A percentile compares a stretch with the other conserved stretches of the same genome.
These are phyloP conservation scores for Diorhabda elongata DNA, from an alignment of 1,140 invertebrate genomes.

Conservation along the genomic window DNA sequence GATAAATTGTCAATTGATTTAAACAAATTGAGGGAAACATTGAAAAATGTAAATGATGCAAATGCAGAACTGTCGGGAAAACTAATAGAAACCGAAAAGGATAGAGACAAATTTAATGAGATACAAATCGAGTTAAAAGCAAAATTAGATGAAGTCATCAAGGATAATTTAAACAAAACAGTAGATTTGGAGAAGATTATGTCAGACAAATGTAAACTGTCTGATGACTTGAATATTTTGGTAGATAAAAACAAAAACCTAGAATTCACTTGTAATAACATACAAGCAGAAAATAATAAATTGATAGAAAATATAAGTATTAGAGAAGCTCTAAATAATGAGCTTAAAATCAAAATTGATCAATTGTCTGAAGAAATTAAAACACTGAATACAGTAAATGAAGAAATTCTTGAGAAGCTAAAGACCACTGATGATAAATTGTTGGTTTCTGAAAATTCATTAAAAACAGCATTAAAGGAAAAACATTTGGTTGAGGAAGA, in stretches of 20 bases:
- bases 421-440: conserved; percentile 33
- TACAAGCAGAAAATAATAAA: not conserved
- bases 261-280: not conserved
- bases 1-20: too few relatives aligned
- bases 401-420: conserved; percentile 23
- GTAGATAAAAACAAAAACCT: not conserved
- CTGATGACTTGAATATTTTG: not conserved
- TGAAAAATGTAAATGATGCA: not conserved
- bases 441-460: conserved; percentile 9
- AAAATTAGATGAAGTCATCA: not conserved
- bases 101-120: not conserved
- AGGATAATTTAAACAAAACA: not conserved
- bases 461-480: not conserved
- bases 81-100: not conserved
- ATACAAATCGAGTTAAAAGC: not conserved
- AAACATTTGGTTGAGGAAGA: not conserved
- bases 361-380: not conserved
- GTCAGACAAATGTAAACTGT: not conserved
- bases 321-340: too few relatives aligned
- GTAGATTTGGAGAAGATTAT: conserved; percentile 4
- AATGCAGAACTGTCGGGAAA: not conserved
- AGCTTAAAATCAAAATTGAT: too few relatives aligned
- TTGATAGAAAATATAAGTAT: not conserved
- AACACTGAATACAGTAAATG: not conserved
- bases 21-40: too few relatives aligned